Percentiles rank a stretch among this genome's conserved stretches.
Conservation (phyloP, 2,888 invertebrate species). For the Tetranychus truncatus region DNA sequence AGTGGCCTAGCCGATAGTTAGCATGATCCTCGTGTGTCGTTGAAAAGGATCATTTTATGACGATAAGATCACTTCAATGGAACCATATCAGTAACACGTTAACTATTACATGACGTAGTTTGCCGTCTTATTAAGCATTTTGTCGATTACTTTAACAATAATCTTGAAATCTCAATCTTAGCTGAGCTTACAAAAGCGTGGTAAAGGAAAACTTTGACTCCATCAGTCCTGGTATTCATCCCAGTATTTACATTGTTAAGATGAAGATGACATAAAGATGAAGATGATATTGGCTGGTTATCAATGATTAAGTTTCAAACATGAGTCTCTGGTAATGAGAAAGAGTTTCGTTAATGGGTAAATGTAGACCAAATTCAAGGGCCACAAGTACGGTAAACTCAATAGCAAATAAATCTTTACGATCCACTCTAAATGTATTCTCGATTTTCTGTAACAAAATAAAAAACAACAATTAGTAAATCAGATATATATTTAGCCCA, state of each 20-base stretch:
- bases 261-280: neutral
- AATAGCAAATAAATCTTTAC: conserved; percentile 69
- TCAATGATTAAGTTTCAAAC: neutral
- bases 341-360: conserved; percentile 73
- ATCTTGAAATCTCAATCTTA: too few relatives aligned
- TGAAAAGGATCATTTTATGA: too few relatives aligned
- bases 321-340: conserved; percentile 78
- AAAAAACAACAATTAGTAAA: conserved; percentile 24
- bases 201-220: too few relatives aligned
- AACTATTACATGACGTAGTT: too few relatives aligned
- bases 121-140: too few relatives aligned
- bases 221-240: neutral
- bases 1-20: too few relatives aligned
- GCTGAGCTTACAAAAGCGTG: too few relatives aligned
- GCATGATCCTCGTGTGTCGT: too few relatives aligned
- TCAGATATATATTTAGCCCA: conserved; percentile 1
- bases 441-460: conserved; percentile 52
- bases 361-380: conserved; percentile 77
- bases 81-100: too few relatives aligned
- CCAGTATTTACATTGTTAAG: neutral
- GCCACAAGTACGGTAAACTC: conserved; percentile 89
- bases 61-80: too few relatives aligned
- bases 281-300: neutral
- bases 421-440: conserved; percentile 67
- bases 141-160: too few relatives aligned